phyloP scores from a whole-genome alignment of 2,888 invertebrate species.

The Polymixis flavicincta region DNA sequence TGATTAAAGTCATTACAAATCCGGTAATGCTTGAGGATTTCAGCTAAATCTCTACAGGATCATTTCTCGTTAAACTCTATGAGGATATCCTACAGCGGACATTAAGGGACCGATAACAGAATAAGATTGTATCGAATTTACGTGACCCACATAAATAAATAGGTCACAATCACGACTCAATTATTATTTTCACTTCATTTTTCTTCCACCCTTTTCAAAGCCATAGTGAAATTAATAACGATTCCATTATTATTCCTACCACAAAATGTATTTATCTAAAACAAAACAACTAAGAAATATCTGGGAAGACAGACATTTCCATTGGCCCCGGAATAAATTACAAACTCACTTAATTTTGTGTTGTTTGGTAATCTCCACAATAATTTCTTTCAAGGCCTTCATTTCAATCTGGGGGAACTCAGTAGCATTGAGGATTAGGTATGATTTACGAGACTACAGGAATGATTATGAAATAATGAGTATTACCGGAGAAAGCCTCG shows the following conservation, averaged over 20 bases:
- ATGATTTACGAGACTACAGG: conserved; percentile 71
- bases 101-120: conserved; percentile 36
- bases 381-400: conserved; percentile 79
- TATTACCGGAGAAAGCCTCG: conserved; percentile 56
- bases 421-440: conserved; percentile 70
- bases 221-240: conserved; percentile 69
- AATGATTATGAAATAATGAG: conserved; percentile 73
- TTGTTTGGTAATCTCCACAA: conserved; percentile 79
- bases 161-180: conserved; percentile 46
- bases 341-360: conserved; percentile 80
- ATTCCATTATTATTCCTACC: conserved; percentile 71
- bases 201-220: conserved; percentile 45
- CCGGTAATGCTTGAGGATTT: conserved; percentile 12
- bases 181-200: conserved; percentile 44
- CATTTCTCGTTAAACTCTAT: conserved; percentile 20
- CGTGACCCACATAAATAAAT: conserved; percentile 54
- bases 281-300: conserved; percentile 78
- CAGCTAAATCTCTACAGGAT: conserved; percentile 23
- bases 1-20: conserved; percentile 4
- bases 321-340: conserved; percentile 78
- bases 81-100: conserved; percentile 28
- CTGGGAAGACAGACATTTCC: conserved; percentile 72
- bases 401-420: conserved; percentile 74
- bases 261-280: conserved; percentile 74
- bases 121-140: conserved; percentile 46